phyloP scores from a whole-genome alignment of 35 echinoderm and acorn worm genomes.

The Amphiura filiformis region DNA sequence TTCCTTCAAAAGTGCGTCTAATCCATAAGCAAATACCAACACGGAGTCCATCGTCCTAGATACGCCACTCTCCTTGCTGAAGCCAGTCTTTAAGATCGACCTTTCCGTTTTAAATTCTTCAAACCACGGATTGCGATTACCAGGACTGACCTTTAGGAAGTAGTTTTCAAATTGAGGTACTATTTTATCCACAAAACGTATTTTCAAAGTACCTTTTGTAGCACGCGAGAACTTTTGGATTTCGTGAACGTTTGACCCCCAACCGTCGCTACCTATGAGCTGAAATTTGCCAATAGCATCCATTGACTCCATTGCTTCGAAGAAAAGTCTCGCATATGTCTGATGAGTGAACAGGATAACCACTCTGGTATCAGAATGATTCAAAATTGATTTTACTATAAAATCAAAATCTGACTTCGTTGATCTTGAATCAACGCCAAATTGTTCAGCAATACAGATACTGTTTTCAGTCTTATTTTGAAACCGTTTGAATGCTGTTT shows the following conservation, averaged over 20 bases:
- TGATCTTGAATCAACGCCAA: background rate
- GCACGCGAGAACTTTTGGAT: slow-evolving; percentile 6
- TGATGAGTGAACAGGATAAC: slow-evolving; percentile 81
- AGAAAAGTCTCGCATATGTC: slow-evolving; percentile 52
- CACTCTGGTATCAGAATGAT: slow-evolving; percentile 28
- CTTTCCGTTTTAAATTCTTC: background rate
- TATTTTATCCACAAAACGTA: slow-evolving; percentile 13
- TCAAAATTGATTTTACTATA: slow-evolving; percentile 37
- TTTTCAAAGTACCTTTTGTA: slow-evolving; percentile 50
- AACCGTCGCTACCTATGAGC: slow-evolving; percentile 90
- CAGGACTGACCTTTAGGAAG: slow-evolving; percentile 1
- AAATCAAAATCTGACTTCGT: slow-evolving; percentile 24
- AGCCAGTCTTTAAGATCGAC: background rate
- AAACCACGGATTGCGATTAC: slow-evolving; percentile 52
- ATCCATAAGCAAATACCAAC: slow-evolving; percentile 24
- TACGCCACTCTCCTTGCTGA: background rate
- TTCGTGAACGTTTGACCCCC: slow-evolving; percentile 68
- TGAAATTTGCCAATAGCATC: slow-evolving; percentile 47
- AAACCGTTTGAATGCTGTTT: slow-evolving; percentile 70
- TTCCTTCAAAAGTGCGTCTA: slow-evolving; percentile 30
- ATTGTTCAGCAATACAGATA: slow-evolving; percentile 44
- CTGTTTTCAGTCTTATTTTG: background rate
- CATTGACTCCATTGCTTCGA: slow-evolving; percentile 16
- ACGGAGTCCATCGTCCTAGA: slow-evolving; percentile 54
- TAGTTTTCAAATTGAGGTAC: slow-evolving; percentile 55